Percentiles rank a stretch among this genome's conserved stretches.
phyloP scores from a whole-genome alignment of 2,113 vertebrate species.

The Siphamia tubifer region DNA sequence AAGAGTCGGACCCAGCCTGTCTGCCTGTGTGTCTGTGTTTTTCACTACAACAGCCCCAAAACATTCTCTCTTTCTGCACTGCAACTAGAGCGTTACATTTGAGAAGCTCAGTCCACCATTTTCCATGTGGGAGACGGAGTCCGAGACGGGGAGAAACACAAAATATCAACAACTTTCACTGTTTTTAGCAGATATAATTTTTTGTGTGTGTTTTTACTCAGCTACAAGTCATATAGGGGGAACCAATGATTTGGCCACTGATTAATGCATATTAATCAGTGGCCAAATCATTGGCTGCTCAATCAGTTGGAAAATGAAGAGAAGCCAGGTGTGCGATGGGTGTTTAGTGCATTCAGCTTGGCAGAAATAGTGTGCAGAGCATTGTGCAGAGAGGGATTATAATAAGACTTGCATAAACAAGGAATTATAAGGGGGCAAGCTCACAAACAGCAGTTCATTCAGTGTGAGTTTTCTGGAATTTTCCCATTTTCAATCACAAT shows the following conservation, averaged over 20 bases:
- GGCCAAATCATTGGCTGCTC: too few relatives aligned
- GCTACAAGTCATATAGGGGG: constrained; percentile 26
- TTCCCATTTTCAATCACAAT: too few relatives aligned
- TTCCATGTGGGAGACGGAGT: constrained; percentile 47
- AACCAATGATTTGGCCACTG: constrained; percentile 34
- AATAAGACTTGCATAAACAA: constrained; percentile 57
- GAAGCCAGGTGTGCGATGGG: constrained; percentile 20
- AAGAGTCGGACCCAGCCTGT: constrained; percentile 62
- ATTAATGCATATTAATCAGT: constrained; percentile 45
- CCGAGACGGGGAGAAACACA: background rate
- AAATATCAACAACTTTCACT: constrained; percentile 18
- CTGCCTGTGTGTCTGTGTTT: constrained; percentile 71
- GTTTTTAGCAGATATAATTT: constrained; percentile 42
- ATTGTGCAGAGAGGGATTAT: constrained; percentile 49
- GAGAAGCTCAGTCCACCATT: constrained; percentile 51
- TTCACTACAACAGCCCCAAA: constrained; percentile 71
- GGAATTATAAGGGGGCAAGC: constrained; percentile 49
- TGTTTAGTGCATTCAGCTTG: background rate
- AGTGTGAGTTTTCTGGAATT: too few relatives aligned
- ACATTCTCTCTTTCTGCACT: constrained; percentile 64
- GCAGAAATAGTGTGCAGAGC: background rate
- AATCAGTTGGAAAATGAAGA: constrained; percentile 39
- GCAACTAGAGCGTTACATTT: constrained; percentile 68
- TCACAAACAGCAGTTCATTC: constrained; percentile 59
- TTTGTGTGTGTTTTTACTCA: constrained; percentile 46